Base-by-base conservation (phyloP, 2,888 invertebrate species). In the Aproaerema taeniolella region DNA sequence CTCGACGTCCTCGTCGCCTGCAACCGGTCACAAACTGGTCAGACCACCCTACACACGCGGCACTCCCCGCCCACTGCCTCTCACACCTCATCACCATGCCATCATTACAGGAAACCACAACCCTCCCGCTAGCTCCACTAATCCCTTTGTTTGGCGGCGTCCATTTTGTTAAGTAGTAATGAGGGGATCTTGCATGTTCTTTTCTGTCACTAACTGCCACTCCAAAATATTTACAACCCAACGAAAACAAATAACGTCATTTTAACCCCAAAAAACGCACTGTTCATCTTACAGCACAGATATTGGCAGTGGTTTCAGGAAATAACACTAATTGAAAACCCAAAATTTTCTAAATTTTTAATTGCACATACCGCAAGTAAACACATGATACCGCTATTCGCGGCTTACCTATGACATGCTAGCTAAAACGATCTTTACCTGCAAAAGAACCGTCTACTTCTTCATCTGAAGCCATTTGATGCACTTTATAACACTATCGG, bases 401-500 rank as follows among this genome's bases (percentile, higher is more conserved):
- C 85, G 83, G 85, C 81, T 87, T 87, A 81, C 81, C 86, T 87
- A 87, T 83, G 85, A 86, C 85, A 86, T 82, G 78, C 85, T 86
- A 82, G 76, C 68, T 67, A 77, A 80, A 81, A 72, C 71, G 58
- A 68, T 67, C 83, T 92, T 93, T 89, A 95, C 95, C 95, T 89
- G 93, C 94, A 73, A 91, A 93, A 76, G 91, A 92, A 75, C 94
- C 95, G 67, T 95, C 95, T 75, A 94, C 91, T 86, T 95, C 95
- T 71, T 95, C 95, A 67, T 95, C 95, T 52, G 95, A 95, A 81
- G 94, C 95, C 95, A 95, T 95, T 79, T 78, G 75, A 63, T 71
- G 55, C 61, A 76, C 68, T 69, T 68, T 75, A 68, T 63, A 67
- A 64, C 68, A 78, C 78, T 76, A 79, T 55, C 53, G 58, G 57